These are phyloP conservation scores for Acrocyrtus sp. DNA, from an alignment of 2,888 invertebrate genomes.

Conservation along the genomic window DNA sequence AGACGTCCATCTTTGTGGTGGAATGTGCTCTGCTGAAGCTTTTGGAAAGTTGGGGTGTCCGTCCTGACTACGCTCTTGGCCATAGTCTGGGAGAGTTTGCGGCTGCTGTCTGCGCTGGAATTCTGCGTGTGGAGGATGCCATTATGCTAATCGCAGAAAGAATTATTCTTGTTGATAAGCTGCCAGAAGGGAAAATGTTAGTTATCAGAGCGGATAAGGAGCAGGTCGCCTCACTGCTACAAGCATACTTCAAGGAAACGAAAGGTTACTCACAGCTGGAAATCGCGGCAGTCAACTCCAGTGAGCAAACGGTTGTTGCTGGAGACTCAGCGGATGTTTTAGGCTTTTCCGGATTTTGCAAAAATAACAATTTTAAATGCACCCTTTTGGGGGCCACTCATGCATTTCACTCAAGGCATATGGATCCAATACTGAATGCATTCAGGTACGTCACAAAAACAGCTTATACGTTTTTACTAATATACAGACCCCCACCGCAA, in stretches of 20 bases:
- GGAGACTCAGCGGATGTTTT: conserved; percentile 13
- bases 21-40: too few relatives aligned
- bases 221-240: background rate
- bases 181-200: conserved; percentile 14
- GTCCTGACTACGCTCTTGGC: conserved; percentile 24
- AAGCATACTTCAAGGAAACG: background rate
- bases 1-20: conserved; percentile 40
- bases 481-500: too few relatives aligned
- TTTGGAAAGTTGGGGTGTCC: conserved; percentile 22
- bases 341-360: conserved; percentile 23
- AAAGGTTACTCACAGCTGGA: conserved; percentile 9
- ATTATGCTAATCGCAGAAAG: conserved; percentile 18
- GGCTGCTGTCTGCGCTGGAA: conserved; percentile 32
- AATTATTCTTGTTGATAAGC: conserved; percentile 8
- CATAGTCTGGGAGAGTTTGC: too few relatives aligned
- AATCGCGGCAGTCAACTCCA: conserved; percentile 17
- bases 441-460: conserved; percentile 23
- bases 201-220: conserved; percentile 5
- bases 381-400: conserved; percentile 35
- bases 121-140: conserved; percentile 18
- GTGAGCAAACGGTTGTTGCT: conserved; percentile 40
- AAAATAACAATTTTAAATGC: conserved; percentile 17
- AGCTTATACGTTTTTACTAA: background rate
- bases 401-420: conserved; percentile 50
- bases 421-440: conserved; percentile 41